phyloP scores from a whole-genome alignment of 2,113 vertebrate genomes.

The Hippopotamus amphibius region DNA sequence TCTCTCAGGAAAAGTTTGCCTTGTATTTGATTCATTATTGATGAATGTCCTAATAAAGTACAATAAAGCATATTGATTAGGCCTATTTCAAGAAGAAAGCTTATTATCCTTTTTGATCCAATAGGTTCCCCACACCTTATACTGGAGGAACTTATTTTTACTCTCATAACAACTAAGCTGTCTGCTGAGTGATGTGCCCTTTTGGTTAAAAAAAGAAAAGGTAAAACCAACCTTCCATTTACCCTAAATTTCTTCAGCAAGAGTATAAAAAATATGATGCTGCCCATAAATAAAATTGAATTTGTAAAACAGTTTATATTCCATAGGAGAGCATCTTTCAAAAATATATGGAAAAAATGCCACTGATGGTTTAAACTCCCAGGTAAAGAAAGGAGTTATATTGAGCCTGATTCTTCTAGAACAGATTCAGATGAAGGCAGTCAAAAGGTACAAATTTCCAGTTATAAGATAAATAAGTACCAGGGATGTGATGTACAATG shows the following conservation, averaged over 20 bases:
- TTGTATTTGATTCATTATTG: background rate
- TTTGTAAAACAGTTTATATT: slow-evolving; percentile 42
- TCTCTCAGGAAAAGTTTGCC: slow-evolving; percentile 1
- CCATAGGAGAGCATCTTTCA: background rate
- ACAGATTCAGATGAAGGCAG: background rate
- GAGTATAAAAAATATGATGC: slow-evolving; percentile 40
- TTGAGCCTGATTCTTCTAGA: background rate
- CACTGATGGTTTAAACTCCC: background rate
- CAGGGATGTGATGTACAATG: background rate
- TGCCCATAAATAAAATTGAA: slow-evolving; percentile 3
- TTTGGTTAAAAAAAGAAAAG: background rate
- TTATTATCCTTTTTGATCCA: background rate
- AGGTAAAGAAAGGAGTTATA: background rate
- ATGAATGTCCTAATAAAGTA: background rate
- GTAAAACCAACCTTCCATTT: slow-evolving; percentile 12
- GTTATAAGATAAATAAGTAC: background rate
- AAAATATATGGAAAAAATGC: background rate
- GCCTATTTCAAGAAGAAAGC: background rate
- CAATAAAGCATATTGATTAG: background rate
- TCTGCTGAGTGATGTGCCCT: background rate
- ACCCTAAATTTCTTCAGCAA: slow-evolving; percentile 21
- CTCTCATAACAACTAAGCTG: background rate
- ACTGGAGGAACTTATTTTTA: background rate
- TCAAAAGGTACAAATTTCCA: background rate
- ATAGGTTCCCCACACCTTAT: background rate